Conservation (phyloP, 1,140 invertebrate species). For the Micrasema longulum region DNA sequence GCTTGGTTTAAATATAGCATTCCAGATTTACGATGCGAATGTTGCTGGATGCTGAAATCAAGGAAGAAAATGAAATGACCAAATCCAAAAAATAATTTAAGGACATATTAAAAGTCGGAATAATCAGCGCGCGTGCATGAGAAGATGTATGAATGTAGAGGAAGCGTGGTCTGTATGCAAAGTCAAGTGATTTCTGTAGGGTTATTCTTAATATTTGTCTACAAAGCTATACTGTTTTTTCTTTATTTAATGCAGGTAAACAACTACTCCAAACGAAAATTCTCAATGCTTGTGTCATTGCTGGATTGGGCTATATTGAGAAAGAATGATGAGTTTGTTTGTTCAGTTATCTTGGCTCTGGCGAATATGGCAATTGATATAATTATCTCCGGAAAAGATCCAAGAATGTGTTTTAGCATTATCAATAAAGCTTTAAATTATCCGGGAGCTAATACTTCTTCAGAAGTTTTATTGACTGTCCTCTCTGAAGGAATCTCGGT, state of each 20-base stretch:
- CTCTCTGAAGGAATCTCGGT: conserved; percentile 24
- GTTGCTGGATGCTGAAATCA: no score
- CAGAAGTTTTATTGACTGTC: conserved; percentile 30
- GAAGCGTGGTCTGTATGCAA: no score
- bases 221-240: no score
- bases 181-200: no score
- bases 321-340: conserved; percentile 24
- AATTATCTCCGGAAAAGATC: conserved; percentile 19
- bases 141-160: no score
- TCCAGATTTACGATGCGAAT: no score
- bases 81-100: no score
- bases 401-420: conserved; percentile 15
- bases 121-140: no score
- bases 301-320: conserved; percentile 33
- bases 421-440: conserved; percentile 24
- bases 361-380: conserved; percentile 12
- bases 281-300: not conserved
- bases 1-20: no score
- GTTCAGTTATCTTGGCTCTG: conserved; percentile 3
- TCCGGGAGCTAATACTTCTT: conserved; percentile 5
- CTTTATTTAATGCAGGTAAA: conserved; percentile 5
- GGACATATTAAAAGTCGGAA: no score
- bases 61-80: no score
- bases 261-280: conserved; percentile 2
- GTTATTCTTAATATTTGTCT: no score